A percentile compares a stretch with the other conserved stretches of the same genome.
These are phyloP conservation scores for Nothocercus julius DNA, from an alignment of 2,113 vertebrate species.

Conservation along the genomic window DNA sequence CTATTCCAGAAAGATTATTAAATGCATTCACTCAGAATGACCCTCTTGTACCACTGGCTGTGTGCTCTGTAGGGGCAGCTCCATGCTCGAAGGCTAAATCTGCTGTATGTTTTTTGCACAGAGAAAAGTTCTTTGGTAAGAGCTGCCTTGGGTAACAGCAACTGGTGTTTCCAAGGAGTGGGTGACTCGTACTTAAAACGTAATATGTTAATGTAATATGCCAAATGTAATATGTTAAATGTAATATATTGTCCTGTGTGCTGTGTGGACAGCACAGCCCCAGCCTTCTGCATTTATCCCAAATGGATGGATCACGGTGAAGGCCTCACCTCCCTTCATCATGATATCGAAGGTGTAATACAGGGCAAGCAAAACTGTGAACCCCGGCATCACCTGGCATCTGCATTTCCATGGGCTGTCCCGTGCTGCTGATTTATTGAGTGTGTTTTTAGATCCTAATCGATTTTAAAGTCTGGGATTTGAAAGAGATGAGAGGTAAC, in stretches of 20 bases:
- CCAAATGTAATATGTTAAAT: not conserved
- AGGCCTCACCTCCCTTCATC: not conserved
- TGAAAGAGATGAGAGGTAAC: not conserved
- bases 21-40: not conserved
- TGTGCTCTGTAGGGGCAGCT: not conserved
- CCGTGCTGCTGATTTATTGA: not conserved
- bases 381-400: not conserved
- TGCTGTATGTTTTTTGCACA: not conserved
- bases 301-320: not conserved
- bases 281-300: not conserved
- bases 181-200: not conserved
- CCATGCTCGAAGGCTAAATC: fast-evolving
- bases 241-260: not conserved
- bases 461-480: not conserved
- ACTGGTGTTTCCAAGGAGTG: not conserved
- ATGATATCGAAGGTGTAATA: not conserved
- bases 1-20: not conserved
- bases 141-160: not conserved
- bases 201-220: too few relatives aligned
- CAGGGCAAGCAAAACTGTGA: not conserved
- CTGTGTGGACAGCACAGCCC: not conserved
- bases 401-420: not conserved
- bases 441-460: fast-evolving
- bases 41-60: not conserved
- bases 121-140: not conserved